Conservation (phyloP, 2,888 invertebrate genomes). For the Parasteatoda lunata region DNA sequence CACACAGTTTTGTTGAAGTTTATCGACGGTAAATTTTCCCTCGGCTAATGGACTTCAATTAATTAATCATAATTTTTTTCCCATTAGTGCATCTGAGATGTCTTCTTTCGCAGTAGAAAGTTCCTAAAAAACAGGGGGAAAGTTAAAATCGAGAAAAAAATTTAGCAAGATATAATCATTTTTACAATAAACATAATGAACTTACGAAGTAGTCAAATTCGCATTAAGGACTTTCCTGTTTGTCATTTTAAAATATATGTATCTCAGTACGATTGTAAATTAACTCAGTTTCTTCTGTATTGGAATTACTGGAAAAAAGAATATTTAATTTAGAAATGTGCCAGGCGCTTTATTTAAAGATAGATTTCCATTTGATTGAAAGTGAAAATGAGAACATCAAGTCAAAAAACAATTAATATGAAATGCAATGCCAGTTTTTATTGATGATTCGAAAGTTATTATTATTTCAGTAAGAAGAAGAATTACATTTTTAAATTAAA, state of each 20-base stretch:
- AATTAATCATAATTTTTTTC: conserved; percentile 63
- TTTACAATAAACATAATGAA: conserved; percentile 57
- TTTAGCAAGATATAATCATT: conserved; percentile 32
- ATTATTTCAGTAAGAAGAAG: too few relatives aligned
- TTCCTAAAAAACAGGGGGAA: conserved; percentile 1
- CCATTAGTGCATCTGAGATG: conserved; percentile 23
- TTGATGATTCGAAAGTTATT: too few relatives aligned
- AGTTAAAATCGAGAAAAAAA: conserved; percentile 7
- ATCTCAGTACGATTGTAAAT: neutral
- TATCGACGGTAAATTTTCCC: conserved; percentile 27
- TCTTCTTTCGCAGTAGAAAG: neutral
- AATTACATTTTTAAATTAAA: too few relatives aligned
- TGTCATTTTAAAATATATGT: neutral
- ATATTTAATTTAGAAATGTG: too few relatives aligned
- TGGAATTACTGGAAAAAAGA: too few relatives aligned
- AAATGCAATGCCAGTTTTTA: too few relatives aligned
- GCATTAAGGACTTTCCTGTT: conserved; percentile 24
- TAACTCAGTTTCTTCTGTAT: neutral
- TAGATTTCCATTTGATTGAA: too few relatives aligned
- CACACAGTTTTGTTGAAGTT: conserved; percentile 24
- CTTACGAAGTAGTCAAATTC: conserved; percentile 34
- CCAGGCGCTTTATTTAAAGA: too few relatives aligned
- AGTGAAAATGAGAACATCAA: too few relatives aligned
- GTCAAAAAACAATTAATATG: too few relatives aligned
- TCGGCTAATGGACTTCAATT: conserved; percentile 48